phyloP scores from a whole-genome alignment of 1,140 invertebrate species.

The Drosophila tropicalis region DNA sequence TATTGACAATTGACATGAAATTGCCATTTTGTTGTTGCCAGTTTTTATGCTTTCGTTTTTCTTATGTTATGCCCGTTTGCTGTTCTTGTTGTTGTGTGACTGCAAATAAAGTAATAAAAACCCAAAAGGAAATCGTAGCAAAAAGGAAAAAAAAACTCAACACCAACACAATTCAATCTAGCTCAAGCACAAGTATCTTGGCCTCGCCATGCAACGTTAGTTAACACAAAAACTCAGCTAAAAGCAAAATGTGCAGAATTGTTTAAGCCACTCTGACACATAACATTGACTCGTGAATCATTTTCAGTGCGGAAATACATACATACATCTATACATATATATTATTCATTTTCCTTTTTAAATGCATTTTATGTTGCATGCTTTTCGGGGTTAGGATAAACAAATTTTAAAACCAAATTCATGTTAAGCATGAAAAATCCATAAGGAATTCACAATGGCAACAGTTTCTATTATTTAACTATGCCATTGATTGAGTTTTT shows the following conservation, averaged over 20 bases:
- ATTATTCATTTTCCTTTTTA: conserved; percentile 40
- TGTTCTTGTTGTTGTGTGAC: conserved; percentile 60
- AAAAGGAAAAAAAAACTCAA: conserved; percentile 4
- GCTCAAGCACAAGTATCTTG: neutral
- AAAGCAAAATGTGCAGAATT: conserved; percentile 45
- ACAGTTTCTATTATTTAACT: no score
- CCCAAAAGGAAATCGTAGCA: conserved; percentile 29
- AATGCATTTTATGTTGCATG: conserved; percentile 38
- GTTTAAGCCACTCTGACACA: conserved; percentile 50
- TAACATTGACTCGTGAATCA: conserved; percentile 52
- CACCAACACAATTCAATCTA: neutral
- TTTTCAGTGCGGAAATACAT: neutral
- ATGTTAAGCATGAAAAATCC: neutral
- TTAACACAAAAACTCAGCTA: conserved; percentile 27
- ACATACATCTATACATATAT: conserved; percentile 5
- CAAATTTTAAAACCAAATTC: neutral
- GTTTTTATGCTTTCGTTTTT: conserved; percentile 45
- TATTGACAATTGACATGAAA: conserved; percentile 83
- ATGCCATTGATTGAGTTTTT: neutral
- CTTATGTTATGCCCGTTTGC: conserved; percentile 49
- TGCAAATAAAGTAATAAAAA: conserved; percentile 79
- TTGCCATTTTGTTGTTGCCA: conserved; percentile 45
- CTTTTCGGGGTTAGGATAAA: conserved; percentile 2
- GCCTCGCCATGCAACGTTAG: conserved; percentile 48
- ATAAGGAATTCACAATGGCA: neutral